Evolutionary conservation across 2,888 invertebrate species (phyloP), one percentile per base, ranked within the genome.

Genomic region (Morpho achilles): DNA sequence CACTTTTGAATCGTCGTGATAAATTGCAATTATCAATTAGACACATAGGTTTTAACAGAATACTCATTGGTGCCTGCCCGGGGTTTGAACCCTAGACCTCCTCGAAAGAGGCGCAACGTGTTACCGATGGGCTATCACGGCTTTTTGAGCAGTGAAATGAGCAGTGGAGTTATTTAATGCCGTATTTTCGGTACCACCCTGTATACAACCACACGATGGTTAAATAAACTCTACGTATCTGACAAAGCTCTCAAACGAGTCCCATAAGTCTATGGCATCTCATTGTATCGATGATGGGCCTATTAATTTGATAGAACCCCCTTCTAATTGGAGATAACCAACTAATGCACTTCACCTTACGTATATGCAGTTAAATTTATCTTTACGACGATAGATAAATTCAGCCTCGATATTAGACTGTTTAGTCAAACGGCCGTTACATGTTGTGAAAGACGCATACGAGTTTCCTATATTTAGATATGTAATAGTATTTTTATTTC

Each of bases 251-350:
- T 32, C 43, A n/a, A 22, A 23, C 48, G 48, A 48, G 32, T 48
- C 48, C 22, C 8, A 56, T 53, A 56, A 63, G 56, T 53, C 56
- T 56, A 58, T 53, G 64, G 53, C 65, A 61, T 62, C 58, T 57
- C 65, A 69, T 70, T 69, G 70, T 70, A 67, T 58, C 65, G 49
- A 61, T 66, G 62, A 73, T 67, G 61, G 66, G 68, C 56, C 71
- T 69, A 73, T 74, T 72, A 74, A 74, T 73, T 70, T 72, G 70
- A 72, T 73, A 69, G 72, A 68, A 70, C 60, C 69, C 62, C 62
- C 42, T 9, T 66, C 71, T 75, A 74, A 75, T 75, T 75, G 71
- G 70, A 70, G 72, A 73, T 68, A 75, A 66, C 68, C 64, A 51
- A 51, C 58, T 60, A 54, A 62, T 65, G 64, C 65, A 58, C 59